These are phyloP conservation scores for Porites evermanni DNA, from an alignment of 92 coral and sea anemone species.

Conservation along the genomic window DNA sequence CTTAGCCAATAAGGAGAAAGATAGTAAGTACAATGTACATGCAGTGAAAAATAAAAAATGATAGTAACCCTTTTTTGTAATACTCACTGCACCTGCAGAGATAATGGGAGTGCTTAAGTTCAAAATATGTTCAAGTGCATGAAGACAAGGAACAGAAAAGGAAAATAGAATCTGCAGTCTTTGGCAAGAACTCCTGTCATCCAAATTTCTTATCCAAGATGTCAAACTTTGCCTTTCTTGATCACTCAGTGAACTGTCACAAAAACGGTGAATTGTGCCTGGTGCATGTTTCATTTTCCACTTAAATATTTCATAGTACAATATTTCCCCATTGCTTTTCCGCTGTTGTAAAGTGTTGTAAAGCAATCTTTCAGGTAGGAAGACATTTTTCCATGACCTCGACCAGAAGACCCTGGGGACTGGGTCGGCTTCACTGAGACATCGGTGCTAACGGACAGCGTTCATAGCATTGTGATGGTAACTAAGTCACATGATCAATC, in stretches of 20 bases:
- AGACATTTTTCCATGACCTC: too few relatives aligned
- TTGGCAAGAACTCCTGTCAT: constrained; percentile 85
- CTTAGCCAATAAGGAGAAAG: too few relatives aligned
- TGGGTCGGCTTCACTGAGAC: not conserved
- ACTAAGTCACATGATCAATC: not conserved
- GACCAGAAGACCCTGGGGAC: too few relatives aligned
- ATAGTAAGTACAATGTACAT: too few relatives aligned
- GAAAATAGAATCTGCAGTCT: constrained; percentile 86
- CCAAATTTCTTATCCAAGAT: constrained; percentile 84
- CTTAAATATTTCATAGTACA: constrained; percentile 75
- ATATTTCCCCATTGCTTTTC: constrained; percentile 38
- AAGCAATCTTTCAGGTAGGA: not conserved
- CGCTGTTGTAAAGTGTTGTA: constrained; percentile 57
- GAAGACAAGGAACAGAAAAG: constrained; percentile 78
- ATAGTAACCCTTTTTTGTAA: not conserved
- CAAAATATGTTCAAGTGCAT: constrained; percentile 72
- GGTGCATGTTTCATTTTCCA: constrained; percentile 90
- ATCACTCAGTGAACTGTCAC: constrained; percentile 64
- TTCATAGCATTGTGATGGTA: constrained; percentile 3
- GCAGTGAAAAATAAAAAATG: too few relatives aligned
- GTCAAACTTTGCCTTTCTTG: constrained; percentile 55
- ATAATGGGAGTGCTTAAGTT: constrained; percentile 61
- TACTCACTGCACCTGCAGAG: constrained; percentile 95
- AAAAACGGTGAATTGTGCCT: constrained; percentile 69
- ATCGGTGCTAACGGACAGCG: constrained; percentile 17